These are phyloP conservation scores for Drosophila aldrichi DNA, from an alignment of 2,888 invertebrate species.

Conservation along the genomic window DNA sequence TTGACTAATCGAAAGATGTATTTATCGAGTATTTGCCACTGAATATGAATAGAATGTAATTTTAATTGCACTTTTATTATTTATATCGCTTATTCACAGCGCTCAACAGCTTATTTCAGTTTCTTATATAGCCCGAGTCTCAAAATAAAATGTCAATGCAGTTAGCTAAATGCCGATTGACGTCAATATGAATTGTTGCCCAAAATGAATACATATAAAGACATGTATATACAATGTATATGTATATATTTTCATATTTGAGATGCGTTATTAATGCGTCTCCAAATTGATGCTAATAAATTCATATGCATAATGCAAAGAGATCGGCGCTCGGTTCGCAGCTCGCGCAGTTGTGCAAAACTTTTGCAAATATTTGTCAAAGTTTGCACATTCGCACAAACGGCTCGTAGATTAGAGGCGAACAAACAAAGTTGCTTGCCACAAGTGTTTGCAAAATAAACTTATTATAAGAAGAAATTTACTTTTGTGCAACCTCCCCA, in stretches of 20 bases:
- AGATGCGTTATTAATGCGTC: constrained; percentile 57
- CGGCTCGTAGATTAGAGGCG: constrained; percentile 78
- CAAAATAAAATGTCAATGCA: constrained; percentile 8
- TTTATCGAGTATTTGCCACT: background rate
- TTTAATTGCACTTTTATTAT: background rate
- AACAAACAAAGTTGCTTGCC: constrained; percentile 80
- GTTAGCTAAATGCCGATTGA: constrained; percentile 15
- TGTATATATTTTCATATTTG: constrained; percentile 16
- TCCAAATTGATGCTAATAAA: constrained; percentile 72
- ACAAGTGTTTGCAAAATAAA: constrained; percentile 83
- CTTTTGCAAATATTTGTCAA: constrained; percentile 81
- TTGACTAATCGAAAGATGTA: background rate
- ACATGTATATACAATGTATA: background rate
- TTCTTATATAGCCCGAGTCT: constrained; percentile 7
- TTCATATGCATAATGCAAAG: constrained; percentile 78
- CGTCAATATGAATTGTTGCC: constrained; percentile 12
- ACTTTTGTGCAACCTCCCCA: constrained; percentile 53
- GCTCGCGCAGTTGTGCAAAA: constrained; percentile 46
- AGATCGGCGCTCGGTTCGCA: constrained; percentile 50
- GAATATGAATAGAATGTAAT: constrained; percentile 1
- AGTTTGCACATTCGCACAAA: constrained; percentile 82
- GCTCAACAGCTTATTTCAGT: background rate
- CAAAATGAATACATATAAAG: too few relatives aligned
- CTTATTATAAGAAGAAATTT: constrained; percentile 81
- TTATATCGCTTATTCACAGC: constrained; percentile 1